A percentile compares a stretch with the other conserved stretches of the same genome.
phyloP scores from a whole-genome alignment of 2,113 vertebrate species.

The Myodes glareolus region DNA sequence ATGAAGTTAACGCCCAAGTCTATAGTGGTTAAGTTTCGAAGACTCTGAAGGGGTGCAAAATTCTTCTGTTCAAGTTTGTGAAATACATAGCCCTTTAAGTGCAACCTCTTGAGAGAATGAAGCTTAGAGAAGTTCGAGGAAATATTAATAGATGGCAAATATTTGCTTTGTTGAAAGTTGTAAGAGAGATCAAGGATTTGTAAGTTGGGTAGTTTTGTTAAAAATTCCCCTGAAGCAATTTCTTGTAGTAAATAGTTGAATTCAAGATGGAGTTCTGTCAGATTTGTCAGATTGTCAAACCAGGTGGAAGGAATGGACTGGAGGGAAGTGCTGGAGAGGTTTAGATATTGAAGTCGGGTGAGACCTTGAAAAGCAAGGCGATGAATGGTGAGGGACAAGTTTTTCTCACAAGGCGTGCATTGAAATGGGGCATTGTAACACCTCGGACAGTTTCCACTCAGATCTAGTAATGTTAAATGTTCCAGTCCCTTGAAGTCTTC shows the following conservation, averaged over 20 bases:
- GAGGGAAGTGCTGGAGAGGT: slow-evolving; percentile 87
- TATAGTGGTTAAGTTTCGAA: slow-evolving; percentile 84
- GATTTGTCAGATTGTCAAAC: slow-evolving; percentile 81
- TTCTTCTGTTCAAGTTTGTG: slow-evolving; percentile 81
- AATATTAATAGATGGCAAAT: slow-evolving; percentile 78
- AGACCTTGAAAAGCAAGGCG: slow-evolving; percentile 85
- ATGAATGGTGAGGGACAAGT: slow-evolving; percentile 85
- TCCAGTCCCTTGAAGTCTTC: slow-evolving; percentile 80
- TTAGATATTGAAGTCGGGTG: slow-evolving; percentile 64
- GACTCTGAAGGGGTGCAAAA: slow-evolving; percentile 82
- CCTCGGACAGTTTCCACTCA: slow-evolving; percentile 89
- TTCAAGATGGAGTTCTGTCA: slow-evolving; percentile 81
- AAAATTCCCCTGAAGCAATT: slow-evolving; percentile 79
- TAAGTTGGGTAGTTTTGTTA: slow-evolving; percentile 81
- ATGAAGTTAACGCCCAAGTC: slow-evolving; percentile 90
- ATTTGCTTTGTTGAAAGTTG: slow-evolving; percentile 82
- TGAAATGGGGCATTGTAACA: slow-evolving; percentile 88
- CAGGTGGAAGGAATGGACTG: slow-evolving; percentile 67
- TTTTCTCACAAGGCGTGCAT: slow-evolving; percentile 84
- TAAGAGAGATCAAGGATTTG: slow-evolving; percentile 87
- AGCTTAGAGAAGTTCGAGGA: slow-evolving; percentile 84
- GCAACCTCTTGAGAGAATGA: slow-evolving; percentile 80
- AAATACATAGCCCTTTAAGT: slow-evolving; percentile 88
- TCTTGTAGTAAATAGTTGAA: slow-evolving; percentile 83
- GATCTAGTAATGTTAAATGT: slow-evolving; percentile 76